Evolutionary conservation across 2,797 vertebrate genomes (phyloP).

Genomic region (Macroramphosus scolopax): DNA sequence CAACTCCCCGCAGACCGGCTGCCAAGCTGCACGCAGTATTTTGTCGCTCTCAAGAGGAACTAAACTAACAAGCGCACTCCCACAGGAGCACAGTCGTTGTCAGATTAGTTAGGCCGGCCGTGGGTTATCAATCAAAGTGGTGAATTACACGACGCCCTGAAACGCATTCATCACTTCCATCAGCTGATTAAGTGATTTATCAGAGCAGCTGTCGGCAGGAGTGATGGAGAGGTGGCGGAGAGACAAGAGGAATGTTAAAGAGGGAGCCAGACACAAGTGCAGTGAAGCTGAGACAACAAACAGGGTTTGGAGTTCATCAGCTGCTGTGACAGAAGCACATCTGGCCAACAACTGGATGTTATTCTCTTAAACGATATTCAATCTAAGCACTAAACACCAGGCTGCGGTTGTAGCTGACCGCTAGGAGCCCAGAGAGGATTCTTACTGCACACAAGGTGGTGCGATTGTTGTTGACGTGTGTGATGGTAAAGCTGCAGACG

Average conservation of each 20-base stretch:
- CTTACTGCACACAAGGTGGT: no score
- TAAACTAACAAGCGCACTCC: conserved; percentile 47
- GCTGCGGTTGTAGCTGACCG: no score
- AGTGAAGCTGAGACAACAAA: conserved; percentile 13
- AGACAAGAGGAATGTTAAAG: no score
- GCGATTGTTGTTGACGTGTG: conserved; percentile 1
- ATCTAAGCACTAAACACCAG: background rate
- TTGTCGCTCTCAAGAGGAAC: conserved; percentile 29
- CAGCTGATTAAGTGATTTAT: conserved; percentile 50
- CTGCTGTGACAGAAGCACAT: conserved; percentile 6
- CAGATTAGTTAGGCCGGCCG: conserved; percentile 44
- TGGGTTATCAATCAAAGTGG: conserved; percentile 61
- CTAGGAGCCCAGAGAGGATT: no score
- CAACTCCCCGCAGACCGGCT: conserved; percentile 32
- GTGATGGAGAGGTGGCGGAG: conserved; percentile 6
- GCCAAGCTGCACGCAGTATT: conserved; percentile 42
- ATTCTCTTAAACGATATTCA: conserved; percentile 18
- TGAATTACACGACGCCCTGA: conserved; percentile 38
- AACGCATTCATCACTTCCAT: conserved; percentile 52
- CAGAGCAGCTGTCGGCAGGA: conserved; percentile 34
- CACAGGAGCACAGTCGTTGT: conserved; percentile 59
- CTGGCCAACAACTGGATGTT: conserved; percentile 7
- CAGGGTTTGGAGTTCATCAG: conserved; percentile 22
- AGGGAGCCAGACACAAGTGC: background rate
- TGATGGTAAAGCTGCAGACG: background rate